Conservation (phyloP, 2,888 invertebrate genomes). For the Dicycla oo region DNA sequence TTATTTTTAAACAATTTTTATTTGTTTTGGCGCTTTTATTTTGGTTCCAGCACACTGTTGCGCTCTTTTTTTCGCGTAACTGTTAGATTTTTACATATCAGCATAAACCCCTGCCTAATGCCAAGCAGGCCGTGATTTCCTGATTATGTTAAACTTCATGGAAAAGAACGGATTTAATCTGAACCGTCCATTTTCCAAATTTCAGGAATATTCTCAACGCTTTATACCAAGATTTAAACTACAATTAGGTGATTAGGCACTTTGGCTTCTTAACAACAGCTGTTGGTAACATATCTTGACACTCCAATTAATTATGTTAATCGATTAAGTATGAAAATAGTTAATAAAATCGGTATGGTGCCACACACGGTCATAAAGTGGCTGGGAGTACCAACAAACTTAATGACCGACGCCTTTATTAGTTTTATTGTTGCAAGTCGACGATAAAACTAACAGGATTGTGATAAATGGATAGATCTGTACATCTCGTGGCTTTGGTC, state of each 20-base stretch:
- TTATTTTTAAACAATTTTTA: too few relatives aligned
- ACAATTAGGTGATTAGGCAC: conserved; percentile 38
- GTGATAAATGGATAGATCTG: conserved; percentile 22
- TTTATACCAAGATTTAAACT: conserved; percentile 25
- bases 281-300: conserved; percentile 26
- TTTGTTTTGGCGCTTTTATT: too few relatives aligned
- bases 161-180: background rate
- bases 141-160: conserved; percentile 7
- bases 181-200: background rate
- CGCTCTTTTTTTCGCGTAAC: too few relatives aligned
- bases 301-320: conserved; percentile 48
- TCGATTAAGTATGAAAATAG: conserved; percentile 46
- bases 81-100: too few relatives aligned
- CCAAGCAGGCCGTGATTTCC: conserved; percentile 17
- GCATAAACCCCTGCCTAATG: background rate
- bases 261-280: conserved; percentile 23
- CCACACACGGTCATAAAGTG: conserved; percentile 49
- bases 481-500: background rate
- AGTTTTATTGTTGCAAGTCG: conserved; percentile 51
- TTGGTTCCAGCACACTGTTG: too few relatives aligned
- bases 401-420: conserved; percentile 58
- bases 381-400: conserved; percentile 42
- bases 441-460: conserved; percentile 53
- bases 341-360: conserved; percentile 49
- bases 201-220: conserved; percentile 1